Percentiles rank a stretch among this genome's conserved stretches.
Conservation (phyloP, 2,797 vertebrate species). For the Streptopelia turtur region DNA sequence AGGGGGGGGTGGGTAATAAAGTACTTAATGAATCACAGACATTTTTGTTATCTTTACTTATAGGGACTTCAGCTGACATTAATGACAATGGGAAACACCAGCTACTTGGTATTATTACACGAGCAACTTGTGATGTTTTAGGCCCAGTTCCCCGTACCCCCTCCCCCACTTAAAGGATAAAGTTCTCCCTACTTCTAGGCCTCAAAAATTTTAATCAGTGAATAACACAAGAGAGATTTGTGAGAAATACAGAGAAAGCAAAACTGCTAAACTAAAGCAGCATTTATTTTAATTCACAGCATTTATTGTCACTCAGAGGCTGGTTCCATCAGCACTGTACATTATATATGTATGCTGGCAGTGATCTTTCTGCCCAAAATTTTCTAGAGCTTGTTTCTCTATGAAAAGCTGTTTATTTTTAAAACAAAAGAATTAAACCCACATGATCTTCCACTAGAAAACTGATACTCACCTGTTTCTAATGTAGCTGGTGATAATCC, state of each 20-base stretch:
- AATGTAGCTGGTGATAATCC: constrained; percentile 76
- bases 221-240: neutral
- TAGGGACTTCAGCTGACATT: neutral
- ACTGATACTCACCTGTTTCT: constrained; percentile 79
- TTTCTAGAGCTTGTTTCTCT: neutral
- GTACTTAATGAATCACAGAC: neutral
- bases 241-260: neutral
- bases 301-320: neutral
- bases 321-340: neutral
- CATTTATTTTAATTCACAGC: neutral
- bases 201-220: neutral
- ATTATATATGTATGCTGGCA: neutral
- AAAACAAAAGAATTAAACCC: neutral
- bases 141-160: too few species aligned
- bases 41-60: neutral
- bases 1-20: neutral
- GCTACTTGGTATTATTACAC: neutral
- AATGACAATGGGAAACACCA: neutral
- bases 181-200: neutral
- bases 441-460: neutral
- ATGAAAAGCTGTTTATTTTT: neutral
- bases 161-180: neutral
- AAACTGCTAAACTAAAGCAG: neutral
- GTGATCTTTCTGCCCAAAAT: neutral
- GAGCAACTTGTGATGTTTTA: fast-evolving